Base-by-base conservation (phyloP, 2,113 vertebrate genomes). In the Nycticryphes semicollaris region DNA sequence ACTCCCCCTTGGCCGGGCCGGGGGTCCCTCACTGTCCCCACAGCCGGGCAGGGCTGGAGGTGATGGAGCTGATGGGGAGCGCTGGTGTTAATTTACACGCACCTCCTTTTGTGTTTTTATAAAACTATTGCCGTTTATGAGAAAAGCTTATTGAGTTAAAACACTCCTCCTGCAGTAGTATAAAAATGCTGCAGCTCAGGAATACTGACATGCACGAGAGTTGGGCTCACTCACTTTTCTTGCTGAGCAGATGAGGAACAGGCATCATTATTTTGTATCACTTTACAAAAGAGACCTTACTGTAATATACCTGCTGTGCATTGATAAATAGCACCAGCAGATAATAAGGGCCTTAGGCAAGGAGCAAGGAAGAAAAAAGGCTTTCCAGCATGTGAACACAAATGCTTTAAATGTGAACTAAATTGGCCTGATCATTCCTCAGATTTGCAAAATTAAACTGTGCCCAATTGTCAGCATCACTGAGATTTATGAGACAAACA, bases 401-500 rank as follows among this genome's bases (percentile, higher is more conserved):
- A 96, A 93, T 23, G 92, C 91, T 94, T 96, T 93, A 93, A 93
- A 94, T 89, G 95, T 85, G 94, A 95, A 77, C 83, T 90, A 96
- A 94, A 97, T 97, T 89, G 94, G 91, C 84, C 89, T 79, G 92
- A 94, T 94, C 84, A 76, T 91, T 92, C 81, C 89, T 95, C 87
- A 75, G 96, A 90, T 97, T 94, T 95, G 92, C 89, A 85, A 84
- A 96, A 96, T 97, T 94, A 95, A 96, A 96, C 89, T 3, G 19
- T 88, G 95, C 83, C 85, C 73, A 48, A 92, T 91, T 90, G 93
- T 93, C 96, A 93, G 8, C 93, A 73, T 74, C 72, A 8, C 67
- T 25, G 93, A 92, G 96, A 96, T 93, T 88, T 93, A 94, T 87
- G 90, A 87, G 89, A 83, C 90, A 85, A 89, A 70, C 43, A 85